Conservation (phyloP, 1,140 invertebrate species). For the Stenopsyche tienmushanensis region DNA sequence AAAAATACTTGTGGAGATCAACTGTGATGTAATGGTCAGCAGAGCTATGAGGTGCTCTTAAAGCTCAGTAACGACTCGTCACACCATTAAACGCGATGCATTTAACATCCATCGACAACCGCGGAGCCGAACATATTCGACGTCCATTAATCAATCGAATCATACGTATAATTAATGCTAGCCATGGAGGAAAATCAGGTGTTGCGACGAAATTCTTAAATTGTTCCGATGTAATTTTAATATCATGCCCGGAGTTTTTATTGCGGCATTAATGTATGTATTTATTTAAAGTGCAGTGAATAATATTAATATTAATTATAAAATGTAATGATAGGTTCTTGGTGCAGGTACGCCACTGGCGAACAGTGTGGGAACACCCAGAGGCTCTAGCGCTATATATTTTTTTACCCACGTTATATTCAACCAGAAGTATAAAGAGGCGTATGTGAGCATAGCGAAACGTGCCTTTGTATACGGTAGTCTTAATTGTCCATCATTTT, state of each 20-base stretch:
- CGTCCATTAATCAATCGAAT: too few species aligned
- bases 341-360: constrained; percentile 8
- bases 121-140: background rate
- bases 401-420: constrained; percentile 12
- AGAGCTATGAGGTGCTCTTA: constrained; percentile 8
- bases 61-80: constrained; percentile 12
- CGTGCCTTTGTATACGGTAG: constrained; percentile 23
- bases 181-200: too few species aligned
- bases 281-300: background rate
- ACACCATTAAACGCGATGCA: too few species aligned
- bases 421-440: constrained; percentile 8
- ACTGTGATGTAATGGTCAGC: constrained; percentile 31
- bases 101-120: too few species aligned
- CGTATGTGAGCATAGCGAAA: constrained; percentile 23
- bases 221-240: too few species aligned
- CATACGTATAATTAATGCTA: too few species aligned
- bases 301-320: too few species aligned
- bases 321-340: background rate
- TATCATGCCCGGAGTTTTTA: too few species aligned
- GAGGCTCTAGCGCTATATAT: constrained; percentile 23
- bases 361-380: constrained; percentile 26
- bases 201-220: too few species aligned
- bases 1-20: constrained; percentile 22
- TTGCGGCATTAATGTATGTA: background rate
- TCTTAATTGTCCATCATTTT: constrained; percentile 17